Conservation (phyloP, 2,113 vertebrate genomes). For the Leucopternis melanops region DNA sequence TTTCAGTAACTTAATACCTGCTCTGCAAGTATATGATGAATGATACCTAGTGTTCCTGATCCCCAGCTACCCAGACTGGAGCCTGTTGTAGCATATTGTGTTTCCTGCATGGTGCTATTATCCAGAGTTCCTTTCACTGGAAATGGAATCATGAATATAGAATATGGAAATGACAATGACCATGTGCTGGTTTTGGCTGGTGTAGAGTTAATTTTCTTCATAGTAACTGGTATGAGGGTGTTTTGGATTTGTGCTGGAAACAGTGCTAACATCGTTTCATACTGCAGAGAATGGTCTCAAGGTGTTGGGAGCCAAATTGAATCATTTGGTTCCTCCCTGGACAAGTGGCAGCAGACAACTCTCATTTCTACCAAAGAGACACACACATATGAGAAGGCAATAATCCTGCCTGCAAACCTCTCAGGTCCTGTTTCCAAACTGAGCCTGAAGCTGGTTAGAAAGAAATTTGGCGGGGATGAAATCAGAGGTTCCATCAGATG, state of each 20-base stretch:
- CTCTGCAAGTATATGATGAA: neutral
- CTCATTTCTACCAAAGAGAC: neutral
- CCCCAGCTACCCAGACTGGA: neutral
- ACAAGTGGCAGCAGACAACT: neutral
- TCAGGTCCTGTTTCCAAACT: neutral
- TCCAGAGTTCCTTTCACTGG: neutral
- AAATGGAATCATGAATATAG: neutral
- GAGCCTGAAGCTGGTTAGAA: neutral
- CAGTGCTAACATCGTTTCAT: fast-evolving
- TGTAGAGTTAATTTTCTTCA: neutral
- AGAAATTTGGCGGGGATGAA: neutral
- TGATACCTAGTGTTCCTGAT: neutral
- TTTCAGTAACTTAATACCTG: neutral
- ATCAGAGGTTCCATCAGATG: neutral
- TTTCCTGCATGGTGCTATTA: neutral
- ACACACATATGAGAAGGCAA: fast-evolving
- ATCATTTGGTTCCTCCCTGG: neutral
- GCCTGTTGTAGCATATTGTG: neutral
- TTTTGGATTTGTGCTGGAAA: neutral
- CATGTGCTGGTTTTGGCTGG: neutral
- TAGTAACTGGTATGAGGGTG: too few relatives aligned
- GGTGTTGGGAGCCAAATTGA: neutral
- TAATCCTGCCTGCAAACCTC: neutral
- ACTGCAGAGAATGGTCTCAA: fast-evolving
- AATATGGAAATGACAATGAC: too few relatives aligned